Conservation (phyloP, 2,888 invertebrate genomes). For the Caenorhabditis sp. region DNA sequence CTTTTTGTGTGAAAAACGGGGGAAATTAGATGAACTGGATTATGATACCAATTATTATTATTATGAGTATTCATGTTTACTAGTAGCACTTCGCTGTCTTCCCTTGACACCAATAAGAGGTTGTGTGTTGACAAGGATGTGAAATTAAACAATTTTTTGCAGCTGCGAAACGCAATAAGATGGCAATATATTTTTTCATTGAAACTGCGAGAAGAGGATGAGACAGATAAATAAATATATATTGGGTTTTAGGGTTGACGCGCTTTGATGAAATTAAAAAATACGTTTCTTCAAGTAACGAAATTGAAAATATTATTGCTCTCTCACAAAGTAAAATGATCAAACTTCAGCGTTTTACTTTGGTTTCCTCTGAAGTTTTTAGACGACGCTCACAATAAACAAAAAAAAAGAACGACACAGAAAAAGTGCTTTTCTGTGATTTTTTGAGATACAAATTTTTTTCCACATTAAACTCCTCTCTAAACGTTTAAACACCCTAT, state of each 20-base stretch:
- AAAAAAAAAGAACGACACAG: too few species aligned
- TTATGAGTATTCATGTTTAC: background rate
- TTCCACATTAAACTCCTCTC: too few species aligned
- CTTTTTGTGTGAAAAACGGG: too few species aligned
- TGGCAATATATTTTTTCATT: conserved; percentile 1
- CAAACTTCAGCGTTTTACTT: too few species aligned
- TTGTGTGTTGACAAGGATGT: background rate
- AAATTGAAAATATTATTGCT: too few species aligned
- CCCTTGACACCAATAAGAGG: background rate
- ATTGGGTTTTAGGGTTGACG: background rate
- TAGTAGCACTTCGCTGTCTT: background rate
- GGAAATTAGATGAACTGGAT: conserved; percentile 11
- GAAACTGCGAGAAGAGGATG: background rate
- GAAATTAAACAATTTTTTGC: conserved; percentile 38
- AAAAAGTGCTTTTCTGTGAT: too few species aligned
- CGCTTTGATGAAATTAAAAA: background rate
- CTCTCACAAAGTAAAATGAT: too few species aligned
- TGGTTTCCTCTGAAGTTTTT: too few species aligned
- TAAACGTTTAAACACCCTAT: too few species aligned
- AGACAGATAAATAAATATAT: background rate
- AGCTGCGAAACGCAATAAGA: conserved; percentile 25
- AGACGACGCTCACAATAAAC: too few species aligned
- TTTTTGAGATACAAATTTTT: too few species aligned
- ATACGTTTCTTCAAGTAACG: too few species aligned
- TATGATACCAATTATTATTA: conserved; percentile 39